Evolutionary conservation across 2,113 vertebrate genomes (phyloP).

Genomic region (Archocentrus centrarchus): DNA sequence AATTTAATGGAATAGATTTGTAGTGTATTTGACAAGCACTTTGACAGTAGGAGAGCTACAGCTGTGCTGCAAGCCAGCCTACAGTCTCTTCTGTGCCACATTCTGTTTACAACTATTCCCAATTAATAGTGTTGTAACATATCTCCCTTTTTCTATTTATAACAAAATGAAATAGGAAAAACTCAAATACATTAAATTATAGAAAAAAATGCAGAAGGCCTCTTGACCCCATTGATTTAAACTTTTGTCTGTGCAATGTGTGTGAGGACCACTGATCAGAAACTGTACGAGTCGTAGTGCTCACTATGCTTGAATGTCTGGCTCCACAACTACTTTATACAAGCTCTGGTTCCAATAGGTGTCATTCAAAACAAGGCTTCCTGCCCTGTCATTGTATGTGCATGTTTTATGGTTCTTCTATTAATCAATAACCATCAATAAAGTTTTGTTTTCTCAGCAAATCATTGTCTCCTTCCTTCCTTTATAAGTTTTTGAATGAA

Average conservation of each 20-base stretch:
- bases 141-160: slow-evolving; percentile 89
- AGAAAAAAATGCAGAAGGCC: slow-evolving; percentile 62
- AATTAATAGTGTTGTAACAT: slow-evolving; percentile 91
- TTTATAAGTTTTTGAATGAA: neutral
- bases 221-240: neutral
- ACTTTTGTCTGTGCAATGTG: slow-evolving; percentile 81
- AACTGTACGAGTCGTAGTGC: slow-evolving; percentile 18
- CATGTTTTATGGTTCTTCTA: slow-evolving; percentile 93
- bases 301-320: slow-evolving; percentile 77
- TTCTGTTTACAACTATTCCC: slow-evolving; percentile 95
- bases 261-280: slow-evolving; percentile 36
- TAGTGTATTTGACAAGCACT: slow-evolving; percentile 62
- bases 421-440: slow-evolving; percentile 98
- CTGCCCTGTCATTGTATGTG: slow-evolving; percentile 95
- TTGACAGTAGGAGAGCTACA: slow-evolving; percentile 45
- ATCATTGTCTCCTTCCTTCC: slow-evolving; percentile 64
- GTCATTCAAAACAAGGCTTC: slow-evolving; percentile 89
- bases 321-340: slow-evolving; percentile 87
- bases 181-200: slow-evolving; percentile 58
- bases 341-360: slow-evolving; percentile 94
- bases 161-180: slow-evolving; percentile 67
- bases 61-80: slow-evolving; percentile 47
- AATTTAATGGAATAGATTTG: slow-evolving; percentile 40
- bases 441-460: slow-evolving; percentile 90
- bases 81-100: slow-evolving; percentile 73